A percentile compares a stretch with the other conserved stretches of the same genome.
Conservation (phyloP, 2,888 invertebrate species). For the Synergus umbraculus region DNA sequence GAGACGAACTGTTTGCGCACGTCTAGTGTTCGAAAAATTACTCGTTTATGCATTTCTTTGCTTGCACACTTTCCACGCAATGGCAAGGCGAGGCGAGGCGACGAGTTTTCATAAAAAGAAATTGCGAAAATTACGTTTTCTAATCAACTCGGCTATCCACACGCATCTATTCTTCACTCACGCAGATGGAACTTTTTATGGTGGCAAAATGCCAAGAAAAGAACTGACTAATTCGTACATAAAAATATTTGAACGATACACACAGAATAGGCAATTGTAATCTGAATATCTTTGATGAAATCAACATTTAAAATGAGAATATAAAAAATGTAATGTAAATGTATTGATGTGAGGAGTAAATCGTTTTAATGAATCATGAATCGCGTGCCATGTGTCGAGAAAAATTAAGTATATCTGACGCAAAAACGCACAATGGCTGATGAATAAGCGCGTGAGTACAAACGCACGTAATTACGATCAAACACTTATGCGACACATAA, state of each 20-base stretch:
- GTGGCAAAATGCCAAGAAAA: background rate
- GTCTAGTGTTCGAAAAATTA: slow-evolving; percentile 42
- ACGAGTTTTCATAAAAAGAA: background rate
- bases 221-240: background rate
- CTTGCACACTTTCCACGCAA: slow-evolving; percentile 31
- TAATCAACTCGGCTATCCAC: background rate
- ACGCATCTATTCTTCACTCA: background rate
- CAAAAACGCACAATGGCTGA: slow-evolving; percentile 63
- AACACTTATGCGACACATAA: slow-evolving; percentile 45
- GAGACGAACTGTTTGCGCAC: slow-evolving; percentile 49
- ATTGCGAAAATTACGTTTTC: slow-evolving; percentile 3
- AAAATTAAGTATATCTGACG: slow-evolving; percentile 52
- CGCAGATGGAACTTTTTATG: background rate
- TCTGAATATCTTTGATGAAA: no score
- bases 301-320: no score
- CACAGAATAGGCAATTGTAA: background rate
- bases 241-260: background rate
- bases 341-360: no score
- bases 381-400: no score
- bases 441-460: slow-evolving; percentile 55
- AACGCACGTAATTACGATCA: slow-evolving; percentile 48
- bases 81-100: no score
- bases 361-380: no score
- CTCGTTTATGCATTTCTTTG: slow-evolving; percentile 53
- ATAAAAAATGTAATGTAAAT: no score